These are phyloP conservation scores for Coelogynopora nodosa DNA, from an alignment of 2,888 invertebrate genomes.

Conservation along the genomic window DNA sequence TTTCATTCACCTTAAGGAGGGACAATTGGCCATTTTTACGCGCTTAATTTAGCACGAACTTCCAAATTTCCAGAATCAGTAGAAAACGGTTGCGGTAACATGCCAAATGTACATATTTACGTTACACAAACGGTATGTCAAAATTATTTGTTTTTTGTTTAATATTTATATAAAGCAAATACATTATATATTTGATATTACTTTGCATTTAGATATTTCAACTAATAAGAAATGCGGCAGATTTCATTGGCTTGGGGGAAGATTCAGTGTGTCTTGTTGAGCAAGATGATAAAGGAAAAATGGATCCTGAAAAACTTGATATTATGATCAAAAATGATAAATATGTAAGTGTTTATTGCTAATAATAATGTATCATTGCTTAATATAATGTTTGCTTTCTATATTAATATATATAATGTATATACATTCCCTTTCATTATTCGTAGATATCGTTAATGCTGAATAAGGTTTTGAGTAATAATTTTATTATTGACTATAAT, in stretches of 20 bases:
- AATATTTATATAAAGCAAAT: not conserved
- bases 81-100: slow-evolving; percentile 70
- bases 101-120: slow-evolving; percentile 73
- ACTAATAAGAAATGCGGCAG: not conserved
- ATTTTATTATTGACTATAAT: too few species aligned
- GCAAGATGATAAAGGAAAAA: not conserved
- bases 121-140: slow-evolving; percentile 66
- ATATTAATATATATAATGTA: too few species aligned
- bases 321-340: not conserved
- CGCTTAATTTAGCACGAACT: slow-evolving; percentile 78
- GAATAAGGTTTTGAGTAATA: too few species aligned
- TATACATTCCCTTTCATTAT: too few species aligned
- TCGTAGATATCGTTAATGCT: too few species aligned
- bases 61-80: slow-evolving; percentile 72
- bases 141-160: too few species aligned
- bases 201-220: not conserved
- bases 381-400: too few species aligned
- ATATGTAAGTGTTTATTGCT: too few species aligned
- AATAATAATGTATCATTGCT: too few species aligned
- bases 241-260: not conserved
- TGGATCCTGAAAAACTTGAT: not conserved
- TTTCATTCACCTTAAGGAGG: slow-evolving; percentile 66
- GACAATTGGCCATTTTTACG: slow-evolving; percentile 82
- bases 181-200: not conserved
- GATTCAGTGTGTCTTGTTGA: not conserved